phyloP scores from a whole-genome alignment of 1,140 invertebrate species.

The Musca domestica region DNA sequence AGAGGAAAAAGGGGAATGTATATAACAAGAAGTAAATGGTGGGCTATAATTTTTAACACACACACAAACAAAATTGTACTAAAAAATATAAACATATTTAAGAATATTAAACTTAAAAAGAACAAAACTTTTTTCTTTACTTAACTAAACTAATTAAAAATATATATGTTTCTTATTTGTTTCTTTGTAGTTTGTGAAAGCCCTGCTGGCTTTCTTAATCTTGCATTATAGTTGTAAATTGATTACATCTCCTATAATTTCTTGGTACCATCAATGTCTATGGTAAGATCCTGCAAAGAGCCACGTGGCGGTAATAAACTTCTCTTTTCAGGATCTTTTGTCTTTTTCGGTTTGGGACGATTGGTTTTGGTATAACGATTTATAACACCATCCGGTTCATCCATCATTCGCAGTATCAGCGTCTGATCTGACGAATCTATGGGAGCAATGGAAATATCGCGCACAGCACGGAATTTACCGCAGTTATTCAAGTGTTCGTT shows the following conservation, averaged over 20 bases:
- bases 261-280: conserved; percentile 51
- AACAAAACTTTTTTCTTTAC: background rate
- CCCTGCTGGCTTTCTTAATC: background rate
- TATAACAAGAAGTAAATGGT: too few relatives aligned
- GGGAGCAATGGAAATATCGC: conserved; percentile 97
- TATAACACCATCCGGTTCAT: conserved; percentile 82
- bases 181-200: background rate
- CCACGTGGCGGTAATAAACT: conserved; percentile 56
- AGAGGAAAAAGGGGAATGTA: too few relatives aligned
- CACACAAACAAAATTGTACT: too few relatives aligned
- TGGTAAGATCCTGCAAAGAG: conserved; percentile 55
- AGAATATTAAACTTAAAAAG: background rate
- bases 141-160: conserved; percentile 19
- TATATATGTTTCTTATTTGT: too few relatives aligned
- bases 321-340: conserved; percentile 59
- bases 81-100: too few relatives aligned
- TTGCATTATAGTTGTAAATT: background rate
- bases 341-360: conserved; percentile 55
- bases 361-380: conserved; percentile 68
- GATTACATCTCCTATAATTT: conserved; percentile 39
- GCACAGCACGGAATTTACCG: conserved; percentile 96
- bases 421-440: conserved; percentile 91
- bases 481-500: conserved; percentile 99
- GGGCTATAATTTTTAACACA: too few relatives aligned
- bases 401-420: conserved; percentile 93